These are phyloP conservation scores for Pogonus chalceus DNA, from an alignment of 1,140 invertebrate species.

Conservation along the genomic window DNA sequence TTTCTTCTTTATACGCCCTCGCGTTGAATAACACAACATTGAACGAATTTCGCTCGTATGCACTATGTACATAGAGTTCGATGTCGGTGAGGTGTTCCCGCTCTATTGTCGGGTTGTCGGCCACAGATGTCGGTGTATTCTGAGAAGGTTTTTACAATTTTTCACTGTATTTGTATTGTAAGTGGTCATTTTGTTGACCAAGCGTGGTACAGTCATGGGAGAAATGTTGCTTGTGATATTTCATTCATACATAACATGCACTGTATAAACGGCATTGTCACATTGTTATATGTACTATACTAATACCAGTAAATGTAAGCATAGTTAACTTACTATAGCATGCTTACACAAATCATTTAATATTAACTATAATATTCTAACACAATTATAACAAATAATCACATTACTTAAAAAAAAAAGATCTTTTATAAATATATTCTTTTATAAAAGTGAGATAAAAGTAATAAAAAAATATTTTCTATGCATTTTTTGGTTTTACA, in stretches of 20 bases:
- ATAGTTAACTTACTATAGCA: no score
- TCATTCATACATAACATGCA: background rate
- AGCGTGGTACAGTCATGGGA: background rate
- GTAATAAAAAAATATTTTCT: no score
- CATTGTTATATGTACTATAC: no score
- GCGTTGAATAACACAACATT: background rate
- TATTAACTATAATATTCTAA: no score
- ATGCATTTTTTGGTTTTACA: no score
- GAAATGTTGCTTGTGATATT: background rate
- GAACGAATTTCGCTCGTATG: background rate
- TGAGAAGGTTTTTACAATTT: constrained; percentile 7
- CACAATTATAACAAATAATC: no score
- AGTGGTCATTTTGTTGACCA: constrained; percentile 7
- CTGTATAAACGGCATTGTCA: no score
- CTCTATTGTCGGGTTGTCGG: background rate
- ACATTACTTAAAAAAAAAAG: no score
- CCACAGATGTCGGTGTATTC: constrained; percentile 5
- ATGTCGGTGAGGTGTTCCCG: background rate
- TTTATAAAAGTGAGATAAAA: no score
- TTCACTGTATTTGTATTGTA: constrained; percentile 7
- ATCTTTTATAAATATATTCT: no score
- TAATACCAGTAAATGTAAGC: no score
- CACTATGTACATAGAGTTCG: background rate
- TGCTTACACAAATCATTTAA: no score
- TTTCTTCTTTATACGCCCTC: constrained; percentile 25